Conservation (phyloP, 2,888 invertebrate genomes). For the Athalia rosae region DNA sequence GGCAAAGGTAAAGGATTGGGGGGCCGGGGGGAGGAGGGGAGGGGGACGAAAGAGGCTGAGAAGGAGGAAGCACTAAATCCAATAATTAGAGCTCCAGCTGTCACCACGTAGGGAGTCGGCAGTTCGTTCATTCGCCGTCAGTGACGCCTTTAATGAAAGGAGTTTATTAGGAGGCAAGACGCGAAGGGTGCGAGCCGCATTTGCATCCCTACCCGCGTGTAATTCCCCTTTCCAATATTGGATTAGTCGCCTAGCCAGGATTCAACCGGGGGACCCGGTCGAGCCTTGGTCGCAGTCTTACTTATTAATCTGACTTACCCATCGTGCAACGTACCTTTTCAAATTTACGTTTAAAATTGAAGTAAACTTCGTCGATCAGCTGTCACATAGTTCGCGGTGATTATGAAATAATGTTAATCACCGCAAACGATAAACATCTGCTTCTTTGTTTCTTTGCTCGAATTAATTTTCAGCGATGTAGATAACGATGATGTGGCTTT, state of each 20-base stretch:
- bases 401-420: not conserved
- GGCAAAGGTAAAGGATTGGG: constrained; percentile 29
- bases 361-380: constrained; percentile 54
- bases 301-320: constrained; percentile 38
- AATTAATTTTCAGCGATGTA: too few relatives aligned
- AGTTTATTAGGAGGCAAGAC: constrained; percentile 63
- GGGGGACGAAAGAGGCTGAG: constrained; percentile 36
- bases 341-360: constrained; percentile 47
- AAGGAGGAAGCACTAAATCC: constrained; percentile 54
- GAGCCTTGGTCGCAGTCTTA: constrained; percentile 53
- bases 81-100: constrained; percentile 63
- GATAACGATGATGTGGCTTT: not conserved
- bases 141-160: constrained; percentile 66
- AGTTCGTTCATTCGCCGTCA: constrained; percentile 64
- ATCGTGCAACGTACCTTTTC: constrained; percentile 44
- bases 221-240: constrained; percentile 64
- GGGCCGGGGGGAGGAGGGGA: constrained; percentile 49
- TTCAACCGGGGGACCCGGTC: constrained; percentile 46
- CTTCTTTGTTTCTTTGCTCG: too few relatives aligned
- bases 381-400: constrained; percentile 55
- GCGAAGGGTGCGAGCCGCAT: constrained; percentile 55
- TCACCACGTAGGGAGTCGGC: constrained; percentile 65
- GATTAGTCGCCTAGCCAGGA: constrained; percentile 59
- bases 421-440: too few relatives aligned
- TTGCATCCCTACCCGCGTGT: constrained; percentile 64